phyloP scores from a whole-genome alignment of 2,888 invertebrate species.

The Melolontha melolontha region DNA sequence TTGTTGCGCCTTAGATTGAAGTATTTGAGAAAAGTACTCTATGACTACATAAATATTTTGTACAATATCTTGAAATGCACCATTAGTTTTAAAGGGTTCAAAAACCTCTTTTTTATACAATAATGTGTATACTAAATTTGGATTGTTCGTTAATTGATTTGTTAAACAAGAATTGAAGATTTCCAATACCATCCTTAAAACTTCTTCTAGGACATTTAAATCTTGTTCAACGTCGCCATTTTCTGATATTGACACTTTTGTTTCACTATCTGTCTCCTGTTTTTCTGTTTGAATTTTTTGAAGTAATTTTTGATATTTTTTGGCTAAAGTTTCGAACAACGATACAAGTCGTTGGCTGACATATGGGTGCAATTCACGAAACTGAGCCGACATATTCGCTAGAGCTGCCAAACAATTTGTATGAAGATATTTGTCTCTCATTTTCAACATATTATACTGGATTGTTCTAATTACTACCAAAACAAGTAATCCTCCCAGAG shows the following conservation, averaged over 20 bases:
- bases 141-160: slow-evolving; percentile 87
- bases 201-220: slow-evolving; percentile 93
- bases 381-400: slow-evolving; percentile 97
- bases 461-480: slow-evolving; percentile 96
- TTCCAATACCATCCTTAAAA: slow-evolving; percentile 95
- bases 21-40: slow-evolving; percentile 75
- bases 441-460: slow-evolving; percentile 97
- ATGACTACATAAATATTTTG: slow-evolving; percentile 95
- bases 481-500: slow-evolving; percentile 93
- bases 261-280: slow-evolving; percentile 48
- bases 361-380: slow-evolving; percentile 92
- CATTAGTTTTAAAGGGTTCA: slow-evolving; percentile 86
- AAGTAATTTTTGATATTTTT: slow-evolving; percentile 80
- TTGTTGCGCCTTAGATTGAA: slow-evolving; percentile 71
- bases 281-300: slow-evolving; percentile 48
- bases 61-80: slow-evolving; percentile 91
- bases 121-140: slow-evolving; percentile 94
- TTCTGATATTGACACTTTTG: slow-evolving; percentile 55
- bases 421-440: slow-evolving; percentile 96
- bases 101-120: slow-evolving; percentile 94
- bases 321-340: slow-evolving; percentile 90
- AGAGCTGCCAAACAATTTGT: slow-evolving; percentile 98
- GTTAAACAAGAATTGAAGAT: slow-evolving; percentile 96
- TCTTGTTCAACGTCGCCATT: slow-evolving; percentile 77
- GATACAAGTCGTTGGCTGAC: slow-evolving; percentile 95